Evolutionary conservation across 2,113 vertebrate genomes (phyloP).

Genomic region (Poecile atricapillus): DNA sequence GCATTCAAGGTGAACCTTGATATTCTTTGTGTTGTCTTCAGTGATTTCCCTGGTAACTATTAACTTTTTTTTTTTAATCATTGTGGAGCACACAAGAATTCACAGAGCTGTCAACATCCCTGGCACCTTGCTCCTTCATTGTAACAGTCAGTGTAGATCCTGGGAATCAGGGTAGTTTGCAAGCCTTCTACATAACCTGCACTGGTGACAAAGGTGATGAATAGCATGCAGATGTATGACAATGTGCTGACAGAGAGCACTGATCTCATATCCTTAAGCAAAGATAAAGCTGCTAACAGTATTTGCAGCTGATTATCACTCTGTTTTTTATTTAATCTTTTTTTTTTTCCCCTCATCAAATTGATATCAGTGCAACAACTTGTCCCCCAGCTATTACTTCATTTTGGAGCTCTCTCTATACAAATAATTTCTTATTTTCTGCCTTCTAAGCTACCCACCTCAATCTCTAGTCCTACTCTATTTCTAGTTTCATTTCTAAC

Average conservation of each 20-base stretch:
- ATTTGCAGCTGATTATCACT: not conserved
- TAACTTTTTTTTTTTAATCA: not conserved
- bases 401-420: not conserved
- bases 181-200: not conserved
- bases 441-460: not conserved
- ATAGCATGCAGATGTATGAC: not conserved
- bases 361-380: not conserved
- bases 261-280: not conserved
- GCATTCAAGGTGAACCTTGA: constrained; percentile 5
- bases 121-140: not conserved
- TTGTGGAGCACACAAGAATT: not conserved
- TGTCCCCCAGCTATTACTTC: not conserved
- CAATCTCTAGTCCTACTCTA: not conserved
- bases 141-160: not conserved
- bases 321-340: not conserved
- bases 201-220: not conserved
- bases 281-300: not conserved
- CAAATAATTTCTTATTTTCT: not conserved
- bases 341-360: not conserved
- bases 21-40: not conserved
- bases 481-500: not conserved
- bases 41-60: not conserved
- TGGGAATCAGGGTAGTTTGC: not conserved
- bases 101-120: constrained; percentile 10
- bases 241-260: not conserved